Percentiles rank a stretch among this genome's conserved stretches.
Evolutionary conservation across 2,888 invertebrate species (phyloP).

Genomic region (Drosophila birchii): DNA sequence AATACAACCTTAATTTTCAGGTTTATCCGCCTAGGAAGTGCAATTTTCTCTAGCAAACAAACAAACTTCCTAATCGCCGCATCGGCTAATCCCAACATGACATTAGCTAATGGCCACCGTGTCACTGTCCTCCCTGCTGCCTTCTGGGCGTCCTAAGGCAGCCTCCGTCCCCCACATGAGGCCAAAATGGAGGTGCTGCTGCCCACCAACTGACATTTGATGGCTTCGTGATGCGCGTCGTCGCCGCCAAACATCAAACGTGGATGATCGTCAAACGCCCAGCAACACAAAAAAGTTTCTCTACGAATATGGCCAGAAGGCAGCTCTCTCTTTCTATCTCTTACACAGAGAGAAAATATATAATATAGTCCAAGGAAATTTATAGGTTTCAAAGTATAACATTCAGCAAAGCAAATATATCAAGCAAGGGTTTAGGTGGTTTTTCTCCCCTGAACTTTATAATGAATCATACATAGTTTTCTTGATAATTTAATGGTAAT

Average conservation of each 20-base stretch:
- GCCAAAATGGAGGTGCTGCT: constrained; percentile 34
- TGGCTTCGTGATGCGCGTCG: constrained; percentile 72
- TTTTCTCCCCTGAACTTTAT: neutral
- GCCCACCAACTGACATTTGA: constrained; percentile 70
- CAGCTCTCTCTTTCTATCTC: constrained; percentile 26
- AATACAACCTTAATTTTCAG: neutral
- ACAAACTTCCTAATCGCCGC: constrained; percentile 41
- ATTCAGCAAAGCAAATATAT: neutral
- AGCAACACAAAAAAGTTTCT: constrained; percentile 67
- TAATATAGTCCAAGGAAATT: no score
- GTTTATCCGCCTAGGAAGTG: constrained; percentile 5
- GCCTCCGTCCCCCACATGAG: constrained; percentile 13
- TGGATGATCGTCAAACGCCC: constrained; percentile 70
- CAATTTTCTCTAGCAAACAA: constrained; percentile 8
- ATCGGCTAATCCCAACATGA: constrained; percentile 44
- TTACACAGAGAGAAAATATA: neutral
- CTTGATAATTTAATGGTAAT: neutral
- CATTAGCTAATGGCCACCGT: constrained; percentile 49
- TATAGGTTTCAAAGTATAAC: neutral
- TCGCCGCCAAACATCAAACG: constrained; percentile 72
- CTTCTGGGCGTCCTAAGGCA: constrained; percentile 22
- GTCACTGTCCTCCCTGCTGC: constrained; percentile 22
- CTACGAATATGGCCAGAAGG: constrained; percentile 70
- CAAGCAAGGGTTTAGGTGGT: no score
- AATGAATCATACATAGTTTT: fast-evolving